Evolutionary conservation across 2,113 vertebrate genomes (phyloP).

Genomic region (Petroica traversi): DNA sequence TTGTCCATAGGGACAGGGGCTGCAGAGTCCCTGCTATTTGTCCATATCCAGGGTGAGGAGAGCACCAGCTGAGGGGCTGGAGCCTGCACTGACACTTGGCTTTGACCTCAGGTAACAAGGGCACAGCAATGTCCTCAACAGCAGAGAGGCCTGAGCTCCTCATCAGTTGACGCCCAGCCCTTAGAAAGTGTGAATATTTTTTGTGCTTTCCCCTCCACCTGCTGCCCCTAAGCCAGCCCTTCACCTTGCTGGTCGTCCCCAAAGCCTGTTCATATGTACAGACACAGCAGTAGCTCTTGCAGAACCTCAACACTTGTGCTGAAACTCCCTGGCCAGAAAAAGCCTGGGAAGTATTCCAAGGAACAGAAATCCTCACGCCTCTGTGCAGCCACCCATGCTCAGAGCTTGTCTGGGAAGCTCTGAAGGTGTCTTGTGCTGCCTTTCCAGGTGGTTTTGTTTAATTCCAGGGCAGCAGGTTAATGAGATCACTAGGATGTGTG

Average conservation of each 20-base stretch:
- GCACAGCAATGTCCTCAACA: background rate
- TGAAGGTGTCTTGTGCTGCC: background rate
- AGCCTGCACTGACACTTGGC: accelerated
- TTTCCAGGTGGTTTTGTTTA: slow-evolving; percentile 46
- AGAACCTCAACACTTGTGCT: background rate
- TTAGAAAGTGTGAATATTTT: background rate
- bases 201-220: background rate
- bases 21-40: accelerated
- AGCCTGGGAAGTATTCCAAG: background rate
- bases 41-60: accelerated
- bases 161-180: background rate
- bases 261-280: accelerated
- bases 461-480: slow-evolving; percentile 57
- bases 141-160: background rate
- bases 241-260: background rate
- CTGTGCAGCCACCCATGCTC: background rate
- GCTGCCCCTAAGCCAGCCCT: background rate
- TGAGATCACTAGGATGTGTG: slow-evolving; percentile 35
- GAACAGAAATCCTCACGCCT: background rate
- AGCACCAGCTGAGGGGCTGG: background rate
- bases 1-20: background rate
- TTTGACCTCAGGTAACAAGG: background rate
- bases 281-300: background rate
- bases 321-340: background rate
- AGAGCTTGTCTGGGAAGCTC: background rate